A percentile compares a stretch with the other conserved stretches of the same genome.
These are phyloP conservation scores for Eurytoma adleriae DNA, from an alignment of 2,888 invertebrate species.

Conservation along the genomic window DNA sequence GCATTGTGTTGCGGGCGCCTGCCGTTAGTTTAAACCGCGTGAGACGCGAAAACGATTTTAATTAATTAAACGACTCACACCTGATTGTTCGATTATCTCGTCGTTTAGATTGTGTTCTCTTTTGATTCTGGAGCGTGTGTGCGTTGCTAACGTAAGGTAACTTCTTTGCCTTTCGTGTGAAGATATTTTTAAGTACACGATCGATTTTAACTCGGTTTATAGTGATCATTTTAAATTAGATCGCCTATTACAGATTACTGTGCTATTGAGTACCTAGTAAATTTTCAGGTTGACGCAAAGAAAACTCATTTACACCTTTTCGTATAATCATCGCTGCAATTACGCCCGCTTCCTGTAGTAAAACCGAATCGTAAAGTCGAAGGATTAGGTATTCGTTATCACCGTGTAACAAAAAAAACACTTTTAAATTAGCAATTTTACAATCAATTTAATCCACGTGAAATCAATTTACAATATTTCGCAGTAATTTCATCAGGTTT, in stretches of 20 bases:
- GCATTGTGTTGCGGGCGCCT: not conserved
- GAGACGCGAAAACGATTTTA: not conserved
- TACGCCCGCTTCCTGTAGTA: not conserved
- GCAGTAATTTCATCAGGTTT: too few species aligned
- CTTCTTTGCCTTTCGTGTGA: too few species aligned
- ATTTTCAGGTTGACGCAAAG: too few species aligned
- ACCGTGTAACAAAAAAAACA: not conserved
- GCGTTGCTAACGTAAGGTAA: too few species aligned
- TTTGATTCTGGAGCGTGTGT: not conserved
- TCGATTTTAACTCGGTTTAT: too few species aligned
- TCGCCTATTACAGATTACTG: too few species aligned
- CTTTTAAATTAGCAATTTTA: too few species aligned
- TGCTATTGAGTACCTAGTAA: too few species aligned
- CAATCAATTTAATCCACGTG: too few species aligned
- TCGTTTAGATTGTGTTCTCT: not conserved
- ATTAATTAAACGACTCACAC: not conserved
- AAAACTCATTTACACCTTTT: constrained; percentile 5
- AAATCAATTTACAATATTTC: too few species aligned
- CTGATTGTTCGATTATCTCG: not conserved
- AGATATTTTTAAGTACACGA: too few species aligned
- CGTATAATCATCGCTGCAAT: not conserved
- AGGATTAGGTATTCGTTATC: not conserved
- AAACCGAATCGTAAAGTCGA: constrained; percentile 9
- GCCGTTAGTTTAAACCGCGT: not conserved
- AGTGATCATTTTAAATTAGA: too few species aligned